These are phyloP conservation scores for Nerophis lumbriciformis DNA, from an alignment of 2,113 vertebrate species.

Conservation along the genomic window DNA sequence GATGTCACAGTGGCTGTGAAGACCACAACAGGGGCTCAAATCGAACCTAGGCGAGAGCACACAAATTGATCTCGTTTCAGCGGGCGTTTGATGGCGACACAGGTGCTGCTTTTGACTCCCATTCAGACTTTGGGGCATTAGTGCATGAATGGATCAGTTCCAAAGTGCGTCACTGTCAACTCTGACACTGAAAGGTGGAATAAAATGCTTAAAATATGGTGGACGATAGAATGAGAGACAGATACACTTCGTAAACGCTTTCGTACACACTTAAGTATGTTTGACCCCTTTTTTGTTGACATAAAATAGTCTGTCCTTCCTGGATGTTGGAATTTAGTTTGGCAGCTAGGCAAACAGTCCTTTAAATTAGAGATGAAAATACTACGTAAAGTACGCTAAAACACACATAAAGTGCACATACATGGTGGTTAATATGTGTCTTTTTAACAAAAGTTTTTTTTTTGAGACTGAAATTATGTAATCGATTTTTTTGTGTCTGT, in stretches of 20 bases:
- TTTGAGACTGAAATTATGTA: too few species aligned
- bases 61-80: neutral
- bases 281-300: too few species aligned
- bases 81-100: conserved; percentile 7
- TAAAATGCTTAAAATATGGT: neutral
- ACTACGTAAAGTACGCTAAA: too few species aligned
- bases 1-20: conserved; percentile 21
- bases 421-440: too few species aligned
- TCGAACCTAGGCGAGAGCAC: conserved; percentile 9
- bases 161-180: conserved; percentile 5
- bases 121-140: neutral
- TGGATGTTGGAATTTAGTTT: too few species aligned
- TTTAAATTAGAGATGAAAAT: too few species aligned
- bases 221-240: neutral
- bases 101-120: neutral
- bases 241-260: neutral
- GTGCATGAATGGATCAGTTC: neutral
- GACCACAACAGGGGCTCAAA: conserved; percentile 15
- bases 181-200: neutral
- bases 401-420: too few species aligned
- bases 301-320: too few species aligned
- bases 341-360: too few species aligned
- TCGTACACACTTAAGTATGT: neutral
- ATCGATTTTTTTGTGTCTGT: too few species aligned
- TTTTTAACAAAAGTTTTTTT: too few species aligned